These are phyloP conservation scores for Hydrotaea cyrtoneurina DNA, from an alignment of 2,888 invertebrate genomes.

Conservation along the genomic window DNA sequence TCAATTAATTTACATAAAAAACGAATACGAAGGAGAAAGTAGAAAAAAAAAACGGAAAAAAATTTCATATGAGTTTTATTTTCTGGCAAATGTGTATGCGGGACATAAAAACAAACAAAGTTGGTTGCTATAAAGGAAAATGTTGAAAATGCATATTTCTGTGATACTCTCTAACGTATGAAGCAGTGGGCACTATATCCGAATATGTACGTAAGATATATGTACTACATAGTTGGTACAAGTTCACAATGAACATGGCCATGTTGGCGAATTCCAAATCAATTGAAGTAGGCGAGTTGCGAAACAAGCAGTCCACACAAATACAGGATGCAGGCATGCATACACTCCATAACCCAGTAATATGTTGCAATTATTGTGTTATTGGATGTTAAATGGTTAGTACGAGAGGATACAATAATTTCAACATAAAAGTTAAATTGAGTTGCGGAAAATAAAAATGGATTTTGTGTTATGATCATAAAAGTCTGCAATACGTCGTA, in stretches of 20 bases:
- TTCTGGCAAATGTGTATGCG: constrained; percentile 51
- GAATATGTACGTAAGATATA: too few relatives aligned
- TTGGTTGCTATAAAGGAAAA: not conserved
- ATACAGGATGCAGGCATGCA: constrained; percentile 24
- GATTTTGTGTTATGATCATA: not conserved
- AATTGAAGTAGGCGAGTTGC: constrained; percentile 28
- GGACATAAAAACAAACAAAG: constrained; percentile 36
- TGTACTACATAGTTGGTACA: too few relatives aligned
- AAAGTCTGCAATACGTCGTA: too few relatives aligned
- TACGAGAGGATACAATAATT: constrained; percentile 13
- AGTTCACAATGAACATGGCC: not conserved
- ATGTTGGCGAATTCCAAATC: constrained; percentile 25
- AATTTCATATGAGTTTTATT: constrained; percentile 54
- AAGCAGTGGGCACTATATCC: too few relatives aligned
- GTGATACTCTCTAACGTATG: not conserved
- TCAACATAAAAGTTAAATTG: constrained; percentile 31
- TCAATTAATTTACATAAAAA: constrained; percentile 55
- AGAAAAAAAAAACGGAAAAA: constrained; percentile 50
- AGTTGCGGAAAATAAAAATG: constrained; percentile 4
- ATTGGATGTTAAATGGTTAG: constrained; percentile 29
- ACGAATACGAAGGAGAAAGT: constrained; percentile 28
- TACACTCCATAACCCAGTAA: constrained; percentile 2
- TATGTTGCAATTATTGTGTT: constrained; percentile 8
- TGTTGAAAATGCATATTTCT: not conserved
- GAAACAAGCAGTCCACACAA: constrained; percentile 16